A percentile compares a stretch with the other conserved stretches of the same genome.
These are phyloP conservation scores for Turritopsis rubra DNA, from an alignment of 30 jellyfish, hydroid and myxozoan species.

Conservation along the genomic window DNA sequence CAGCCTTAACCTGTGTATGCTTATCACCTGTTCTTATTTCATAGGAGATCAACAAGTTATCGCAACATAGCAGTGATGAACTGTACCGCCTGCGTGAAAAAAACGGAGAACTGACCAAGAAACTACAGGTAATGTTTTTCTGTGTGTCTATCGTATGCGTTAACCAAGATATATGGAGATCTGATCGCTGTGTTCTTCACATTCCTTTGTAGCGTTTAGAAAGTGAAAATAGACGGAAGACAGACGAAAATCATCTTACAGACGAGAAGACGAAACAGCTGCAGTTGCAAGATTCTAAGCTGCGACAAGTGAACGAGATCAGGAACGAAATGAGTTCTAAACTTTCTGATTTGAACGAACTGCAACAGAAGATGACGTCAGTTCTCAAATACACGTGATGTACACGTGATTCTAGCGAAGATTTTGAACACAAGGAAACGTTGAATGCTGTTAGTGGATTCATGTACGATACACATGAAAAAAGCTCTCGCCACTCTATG, in stretches of 20 bases:
- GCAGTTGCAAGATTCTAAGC: conserved; percentile 26
- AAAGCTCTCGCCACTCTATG: too few species aligned
- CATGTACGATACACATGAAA: too few species aligned
- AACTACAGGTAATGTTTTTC: conserved; percentile 40
- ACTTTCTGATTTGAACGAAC: conserved; percentile 41
- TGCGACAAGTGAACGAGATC: conserved; percentile 39
- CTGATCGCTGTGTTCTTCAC: neutral
- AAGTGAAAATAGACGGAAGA: neutral
- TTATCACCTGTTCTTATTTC: neutral
- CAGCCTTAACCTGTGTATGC: too few species aligned
- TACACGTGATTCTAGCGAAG: neutral
- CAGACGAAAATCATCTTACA: conserved; percentile 41
- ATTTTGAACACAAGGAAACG: neutral
- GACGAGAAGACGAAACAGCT: conserved; percentile 43
- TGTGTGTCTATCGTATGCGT: neutral
- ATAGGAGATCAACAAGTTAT: conserved; percentile 36
- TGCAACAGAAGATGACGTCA: conserved; percentile 48
- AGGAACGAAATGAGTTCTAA: conserved; percentile 43
- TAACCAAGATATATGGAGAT: neutral
- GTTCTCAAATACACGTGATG: neutral
- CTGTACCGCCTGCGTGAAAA: conserved; percentile 40
- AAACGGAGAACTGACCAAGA: conserved; percentile 55
- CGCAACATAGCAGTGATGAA: conserved; percentile 44
- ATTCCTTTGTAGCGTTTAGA: neutral
- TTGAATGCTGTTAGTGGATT: too few species aligned